Base-by-base conservation (phyloP, 2,113 vertebrate genomes). In the Osmerus eperlanus region DNA sequence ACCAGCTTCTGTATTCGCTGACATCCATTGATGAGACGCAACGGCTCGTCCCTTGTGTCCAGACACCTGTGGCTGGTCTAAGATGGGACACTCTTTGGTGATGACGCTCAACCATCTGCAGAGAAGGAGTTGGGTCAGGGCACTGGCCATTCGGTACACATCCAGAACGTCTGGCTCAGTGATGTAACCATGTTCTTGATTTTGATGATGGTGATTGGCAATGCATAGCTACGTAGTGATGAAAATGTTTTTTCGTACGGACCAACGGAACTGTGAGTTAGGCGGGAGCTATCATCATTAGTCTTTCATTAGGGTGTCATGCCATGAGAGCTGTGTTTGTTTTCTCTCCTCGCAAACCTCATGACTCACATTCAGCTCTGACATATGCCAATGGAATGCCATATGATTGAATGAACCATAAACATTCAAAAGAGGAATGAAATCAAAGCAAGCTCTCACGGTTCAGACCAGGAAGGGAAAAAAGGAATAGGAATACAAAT, bases 291-390 rank as follows among this genome's bases (percentile, higher is more conserved):
- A 32, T 70, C 62, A 65, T 69, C 66, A 73, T 73, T 69, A 65
- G 28, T 67, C 72, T 70, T 71, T 67, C 63, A 70, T 66, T 59
- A 61, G 15, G 53, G 55, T 41, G 61, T 68, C 65, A 64, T 19
- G 52, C 53, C 11, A 47, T 54, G 64, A 23, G 52, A 29, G 25
- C n/a, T 2, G 5, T 28, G 41, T 67, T 76, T 68, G 28, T 56
- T 58, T 68, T 72, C 41, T 52, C 67, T 65, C 52, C n/a, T 19
- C 55, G 9, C 41, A 47, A 47, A 12, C 28, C 36, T 60, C 70
- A 55, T 18, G 18, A 4, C 15, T 16, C 29, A 7, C 14, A 64
- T 65, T 18, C 18, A 12, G 16, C 29, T 29, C 18, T 41, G 32
- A 36, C 63, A 19, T 28, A 4, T 19, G 13, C 63, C 74, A 67